A percentile compares a stretch with the other conserved stretches of the same genome.
These are phyloP conservation scores for Subanguina moxae DNA, from an alignment of 1,140 invertebrate genomes.

Conservation along the genomic window DNA sequence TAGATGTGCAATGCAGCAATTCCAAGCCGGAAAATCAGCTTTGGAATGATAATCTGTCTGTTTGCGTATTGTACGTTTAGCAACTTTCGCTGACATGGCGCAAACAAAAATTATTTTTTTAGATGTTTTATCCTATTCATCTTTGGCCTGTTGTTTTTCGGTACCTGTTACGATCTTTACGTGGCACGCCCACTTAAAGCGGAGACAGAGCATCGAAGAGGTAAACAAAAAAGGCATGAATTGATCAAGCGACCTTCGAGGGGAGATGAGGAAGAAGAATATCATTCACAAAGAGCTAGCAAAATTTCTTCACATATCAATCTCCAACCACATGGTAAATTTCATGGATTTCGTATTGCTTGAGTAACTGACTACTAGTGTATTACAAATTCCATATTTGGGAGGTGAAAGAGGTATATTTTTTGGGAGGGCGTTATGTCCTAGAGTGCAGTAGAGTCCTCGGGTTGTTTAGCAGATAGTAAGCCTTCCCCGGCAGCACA, in stretches of 20 bases:
- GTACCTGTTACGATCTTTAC: slow-evolving; percentile 53
- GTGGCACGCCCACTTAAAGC: slow-evolving; percentile 36
- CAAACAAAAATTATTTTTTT: slow-evolving; percentile 2
- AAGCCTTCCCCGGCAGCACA: too few relatives aligned
- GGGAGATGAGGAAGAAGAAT: background rate
- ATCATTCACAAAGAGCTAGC: background rate
- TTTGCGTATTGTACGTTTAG: slow-evolving; percentile 49
- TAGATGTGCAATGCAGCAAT: slow-evolving; percentile 54
- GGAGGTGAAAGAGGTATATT: too few relatives aligned
- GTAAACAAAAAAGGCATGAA: slow-evolving; percentile 9
- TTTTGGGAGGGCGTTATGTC: too few relatives aligned
- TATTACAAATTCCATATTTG: too few relatives aligned
- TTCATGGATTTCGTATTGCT: background rate
- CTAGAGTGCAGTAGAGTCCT: too few relatives aligned
- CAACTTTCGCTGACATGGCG: background rate
- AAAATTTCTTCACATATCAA: slow-evolving; percentile 15
- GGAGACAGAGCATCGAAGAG: slow-evolving; percentile 9
- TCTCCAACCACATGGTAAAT: slow-evolving; percentile 9
- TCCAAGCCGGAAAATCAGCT: slow-evolving; percentile 51
- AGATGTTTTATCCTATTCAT: slow-evolving; percentile 41
- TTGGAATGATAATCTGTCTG: slow-evolving; percentile 43
- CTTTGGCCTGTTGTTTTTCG: slow-evolving; percentile 53
- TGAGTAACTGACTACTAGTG: too few relatives aligned
- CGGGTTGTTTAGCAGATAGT: too few relatives aligned
- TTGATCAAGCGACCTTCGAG: background rate